Evolutionary conservation across 2,113 vertebrate genomes (phyloP).

Genomic region (Gorsachius goisagi): DNA sequence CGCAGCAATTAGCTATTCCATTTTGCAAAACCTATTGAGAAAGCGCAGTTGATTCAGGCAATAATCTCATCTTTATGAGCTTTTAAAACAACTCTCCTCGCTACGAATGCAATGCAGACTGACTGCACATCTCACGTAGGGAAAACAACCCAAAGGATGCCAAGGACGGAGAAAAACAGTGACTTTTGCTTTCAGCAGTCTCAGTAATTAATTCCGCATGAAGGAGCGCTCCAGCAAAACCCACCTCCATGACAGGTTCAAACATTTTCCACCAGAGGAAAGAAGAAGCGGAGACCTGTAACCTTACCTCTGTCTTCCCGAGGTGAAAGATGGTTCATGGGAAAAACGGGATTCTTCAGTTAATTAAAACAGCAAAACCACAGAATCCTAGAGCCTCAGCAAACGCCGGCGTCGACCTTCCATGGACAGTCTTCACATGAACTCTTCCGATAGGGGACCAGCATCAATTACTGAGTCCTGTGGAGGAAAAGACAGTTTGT

Average conservation of each 20-base stretch:
- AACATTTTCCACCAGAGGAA: background rate
- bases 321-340: conserved; percentile 54
- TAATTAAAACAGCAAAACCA: background rate
- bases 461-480: background rate
- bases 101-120: background rate
- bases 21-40: background rate
- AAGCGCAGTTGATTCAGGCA: background rate
- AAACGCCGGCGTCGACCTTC: background rate
- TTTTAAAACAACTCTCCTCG: background rate
- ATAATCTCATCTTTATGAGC: background rate
- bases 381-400: conserved; percentile 12
- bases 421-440: background rate
- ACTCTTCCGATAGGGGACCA: background rate
- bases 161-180: background rate
- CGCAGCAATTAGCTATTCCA: background rate
- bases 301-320: conserved; percentile 43
- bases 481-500: background rate
- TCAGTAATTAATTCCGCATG: background rate
- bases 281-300: background rate
- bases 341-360: conserved; percentile 7
- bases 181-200: background rate
- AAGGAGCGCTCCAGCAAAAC: background rate
- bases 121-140: background rate
- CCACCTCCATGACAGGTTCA: background rate
- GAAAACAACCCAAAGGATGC: background rate